Evolutionary conservation across 2,113 vertebrate genomes (phyloP), one percentile per base, ranked within the genome.

Genomic region (Ondatra zibethicus): DNA sequence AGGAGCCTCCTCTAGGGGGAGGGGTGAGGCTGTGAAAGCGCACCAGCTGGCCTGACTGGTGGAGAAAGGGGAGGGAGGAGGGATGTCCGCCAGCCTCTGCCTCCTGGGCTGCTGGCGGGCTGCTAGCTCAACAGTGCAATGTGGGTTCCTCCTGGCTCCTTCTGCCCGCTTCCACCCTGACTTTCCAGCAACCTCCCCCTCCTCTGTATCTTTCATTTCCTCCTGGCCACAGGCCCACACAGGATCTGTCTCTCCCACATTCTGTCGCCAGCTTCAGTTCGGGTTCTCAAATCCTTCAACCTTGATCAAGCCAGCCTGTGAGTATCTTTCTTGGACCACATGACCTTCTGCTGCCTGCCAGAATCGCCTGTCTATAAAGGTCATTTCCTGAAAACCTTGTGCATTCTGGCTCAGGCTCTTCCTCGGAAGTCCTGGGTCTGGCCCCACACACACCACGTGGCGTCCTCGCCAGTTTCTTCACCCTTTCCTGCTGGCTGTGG

Each of bases 1-100:
- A 45, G 66, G 42, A 88, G 73, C 97, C 97, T 97, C 97, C 97
- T 97, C 91, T 97, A 97, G 97, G 93, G 96, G 97, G 97, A 88
- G 93, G 63, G 96, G 84, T 42, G 77, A 91, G 61, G 86, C 97
- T n/a, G 0, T 27, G 94, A 95, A 97, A 92, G 11, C n/a, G 42
- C 75, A 9, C 6, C 1, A 55, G 66, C 21, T 21, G 42, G 1
- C 2, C 19, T 3, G 66, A 23, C 11, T 3, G 68, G 58, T 45
- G 16, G 2, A 45, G 21, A 6, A 45, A 70, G 47, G 65, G 42
- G n/a, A 61, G 10, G 45, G 25, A 0, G 68, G 6, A 39, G 42
- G 89, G 50, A 61, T 2, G 19, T 13, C 52, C 29, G 88, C 9
- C 29, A n/a, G 85, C 21, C 27, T 29, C n/a, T 14, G n/a, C 61